Percentiles rank a stretch among this genome's conserved stretches.
Evolutionary conservation across 2,797 vertebrate genomes (phyloP).

Genomic region (Smutsia gigantea): DNA sequence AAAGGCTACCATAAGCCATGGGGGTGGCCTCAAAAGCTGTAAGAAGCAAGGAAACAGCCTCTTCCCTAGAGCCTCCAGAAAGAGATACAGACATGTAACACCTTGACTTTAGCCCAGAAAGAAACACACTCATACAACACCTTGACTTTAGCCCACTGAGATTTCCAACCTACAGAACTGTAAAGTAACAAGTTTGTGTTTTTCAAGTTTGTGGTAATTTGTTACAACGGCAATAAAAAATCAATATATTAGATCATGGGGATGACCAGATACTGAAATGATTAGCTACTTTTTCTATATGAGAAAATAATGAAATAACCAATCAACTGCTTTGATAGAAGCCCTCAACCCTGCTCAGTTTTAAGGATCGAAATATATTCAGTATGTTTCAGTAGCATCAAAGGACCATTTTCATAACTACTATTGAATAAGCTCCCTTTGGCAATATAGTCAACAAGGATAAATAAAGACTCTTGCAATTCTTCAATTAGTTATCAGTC

Average conservation of each 20-base stretch:
- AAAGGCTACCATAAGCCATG: neutral
- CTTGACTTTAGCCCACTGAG: conserved; percentile 6
- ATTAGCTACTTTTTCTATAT: neutral
- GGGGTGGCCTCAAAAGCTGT: neutral
- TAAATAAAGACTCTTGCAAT: conserved; percentile 15
- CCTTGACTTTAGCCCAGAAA: conserved; percentile 29
- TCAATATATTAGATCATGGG: neutral
- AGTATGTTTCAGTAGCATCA: neutral
- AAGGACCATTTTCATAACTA: neutral
- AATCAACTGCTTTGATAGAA: neutral
- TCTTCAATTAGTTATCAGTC: conserved; percentile 36
- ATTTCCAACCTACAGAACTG: neutral
- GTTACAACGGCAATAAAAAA: neutral
- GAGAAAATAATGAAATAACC: conserved; percentile 11
- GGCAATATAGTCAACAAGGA: conserved; percentile 30
- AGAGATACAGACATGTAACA: neutral
- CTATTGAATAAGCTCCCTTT: neutral
- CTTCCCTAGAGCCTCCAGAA: neutral
- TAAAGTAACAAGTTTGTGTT: neutral
- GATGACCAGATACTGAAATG: neutral
- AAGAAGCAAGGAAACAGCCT: neutral
- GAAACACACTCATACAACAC: neutral
- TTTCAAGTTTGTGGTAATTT: neutral
- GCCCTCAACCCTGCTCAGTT: neutral
- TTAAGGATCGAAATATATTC: conserved; percentile 4